Conservation (phyloP, 1,140 invertebrate species). For the Drosophila pandora region DNA sequence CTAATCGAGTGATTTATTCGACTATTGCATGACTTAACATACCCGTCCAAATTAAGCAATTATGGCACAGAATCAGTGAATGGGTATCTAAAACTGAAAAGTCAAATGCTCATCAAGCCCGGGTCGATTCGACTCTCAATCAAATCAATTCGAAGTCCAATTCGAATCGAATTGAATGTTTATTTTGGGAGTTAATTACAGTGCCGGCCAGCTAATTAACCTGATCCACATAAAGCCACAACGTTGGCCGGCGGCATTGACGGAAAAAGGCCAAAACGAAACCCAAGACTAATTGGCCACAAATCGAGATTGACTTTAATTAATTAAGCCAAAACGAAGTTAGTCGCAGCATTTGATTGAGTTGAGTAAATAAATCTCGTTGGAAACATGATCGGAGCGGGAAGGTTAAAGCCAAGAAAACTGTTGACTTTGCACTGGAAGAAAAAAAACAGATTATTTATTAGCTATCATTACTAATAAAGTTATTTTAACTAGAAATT, state of each 20-base stretch:
- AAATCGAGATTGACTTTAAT: slow-evolving; percentile 75
- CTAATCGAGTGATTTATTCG: slow-evolving; percentile 78
- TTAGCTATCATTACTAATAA: neutral
- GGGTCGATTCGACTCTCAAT: neutral
- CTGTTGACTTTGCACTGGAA: neutral
- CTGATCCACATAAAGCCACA: slow-evolving; percentile 69
- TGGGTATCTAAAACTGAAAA: slow-evolving; percentile 12
- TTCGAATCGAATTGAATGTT: slow-evolving; percentile 63
- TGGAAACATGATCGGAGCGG: slow-evolving; percentile 32
- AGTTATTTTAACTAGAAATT: too few relatives aligned
- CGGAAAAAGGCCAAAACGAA: slow-evolving; percentile 49
- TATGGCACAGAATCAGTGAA: slow-evolving; percentile 33
- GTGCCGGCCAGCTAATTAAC: slow-evolving; percentile 63
- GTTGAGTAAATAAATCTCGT: slow-evolving; percentile 53
- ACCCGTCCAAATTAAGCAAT: slow-evolving; percentile 78
- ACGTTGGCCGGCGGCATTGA: slow-evolving; percentile 37
- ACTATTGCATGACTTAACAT: slow-evolving; percentile 69
- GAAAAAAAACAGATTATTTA: neutral
- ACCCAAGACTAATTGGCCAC: slow-evolving; percentile 68
- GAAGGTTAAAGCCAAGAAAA: slow-evolving; percentile 20
- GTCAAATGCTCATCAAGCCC: slow-evolving; percentile 35
- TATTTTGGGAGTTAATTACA: slow-evolving; percentile 63
- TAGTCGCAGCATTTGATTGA: slow-evolving; percentile 51
- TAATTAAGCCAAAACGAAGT: slow-evolving; percentile 55
- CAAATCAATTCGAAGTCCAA: neutral